Evolutionary conservation across 2,888 invertebrate genomes (phyloP).

Genomic region (Dastarcus helophoroides): DNA sequence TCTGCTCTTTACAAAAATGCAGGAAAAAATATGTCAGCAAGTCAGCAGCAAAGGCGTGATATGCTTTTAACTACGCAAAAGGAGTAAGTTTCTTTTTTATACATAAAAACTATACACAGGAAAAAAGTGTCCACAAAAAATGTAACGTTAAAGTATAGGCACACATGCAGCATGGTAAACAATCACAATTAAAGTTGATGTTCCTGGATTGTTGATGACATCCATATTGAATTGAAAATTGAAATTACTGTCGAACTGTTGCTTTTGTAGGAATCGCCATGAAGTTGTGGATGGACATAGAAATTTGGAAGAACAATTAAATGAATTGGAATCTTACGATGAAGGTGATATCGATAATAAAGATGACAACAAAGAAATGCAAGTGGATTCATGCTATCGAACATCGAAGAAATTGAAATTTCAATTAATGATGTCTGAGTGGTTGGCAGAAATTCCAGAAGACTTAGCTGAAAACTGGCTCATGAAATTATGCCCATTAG

Average conservation of each 20-base stretch:
- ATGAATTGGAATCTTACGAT: too few relatives aligned
- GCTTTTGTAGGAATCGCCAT: conserved; percentile 7
- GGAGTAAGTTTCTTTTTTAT: conserved; percentile 38
- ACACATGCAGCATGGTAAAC: too few relatives aligned
- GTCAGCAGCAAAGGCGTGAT: conserved; percentile 37
- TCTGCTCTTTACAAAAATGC: conserved; percentile 8
- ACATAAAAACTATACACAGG: too few relatives aligned
- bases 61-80: conserved; percentile 46
- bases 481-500: conserved; percentile 71
- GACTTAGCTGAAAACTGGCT: conserved; percentile 63
- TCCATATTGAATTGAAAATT: too few relatives aligned
- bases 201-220: too few relatives aligned
- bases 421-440: conserved; percentile 83
- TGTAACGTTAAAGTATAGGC: too few relatives aligned
- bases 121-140: too few relatives aligned
- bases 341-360: too few relatives aligned
- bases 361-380: conserved; percentile 3
- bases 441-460: conserved; percentile 77
- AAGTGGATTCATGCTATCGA: not conserved
- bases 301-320: conserved; percentile 7
- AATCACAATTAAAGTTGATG: too few relatives aligned
- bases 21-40: not conserved
- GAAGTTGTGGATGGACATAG: conserved; percentile 5
- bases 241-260: too few relatives aligned
- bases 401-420: conserved; percentile 13